These are phyloP conservation scores for Hipparchia semele DNA, from an alignment of 2,888 invertebrate genomes.

Conservation along the genomic window DNA sequence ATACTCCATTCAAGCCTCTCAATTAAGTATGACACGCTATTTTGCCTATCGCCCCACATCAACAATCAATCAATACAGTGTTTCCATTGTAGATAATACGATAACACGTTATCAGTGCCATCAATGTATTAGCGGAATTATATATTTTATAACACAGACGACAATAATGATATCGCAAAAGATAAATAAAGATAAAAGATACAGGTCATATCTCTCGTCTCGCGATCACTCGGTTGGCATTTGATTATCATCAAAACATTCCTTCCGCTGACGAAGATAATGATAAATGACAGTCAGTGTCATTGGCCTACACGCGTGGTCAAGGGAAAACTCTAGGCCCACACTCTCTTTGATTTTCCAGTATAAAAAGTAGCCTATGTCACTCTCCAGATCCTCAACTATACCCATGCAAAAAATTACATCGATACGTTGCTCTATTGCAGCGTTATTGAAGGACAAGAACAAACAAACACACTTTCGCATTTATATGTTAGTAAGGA, in stretches of 20 bases:
- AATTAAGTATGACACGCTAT: background rate
- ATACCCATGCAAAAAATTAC: too few relatives aligned
- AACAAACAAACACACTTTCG: too few relatives aligned
- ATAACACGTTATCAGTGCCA: background rate
- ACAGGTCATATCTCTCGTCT: conserved; percentile 25
- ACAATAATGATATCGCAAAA: conserved; percentile 6
- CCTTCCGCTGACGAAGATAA: background rate
- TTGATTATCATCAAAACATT: conserved; percentile 25
- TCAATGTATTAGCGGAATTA: conserved; percentile 30
- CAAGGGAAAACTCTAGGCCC: background rate
- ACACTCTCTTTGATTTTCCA: too few relatives aligned
- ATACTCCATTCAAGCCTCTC: too few relatives aligned
- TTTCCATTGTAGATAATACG: conserved; percentile 1
- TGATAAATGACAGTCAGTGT: conserved; percentile 1
- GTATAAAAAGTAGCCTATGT: too few relatives aligned
- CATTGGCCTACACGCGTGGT: background rate
- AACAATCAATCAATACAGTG: conserved; percentile 32
- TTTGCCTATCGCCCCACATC: background rate
- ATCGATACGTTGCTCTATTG: too few relatives aligned
- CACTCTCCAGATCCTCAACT: too few relatives aligned
- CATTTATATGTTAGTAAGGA: too few relatives aligned
- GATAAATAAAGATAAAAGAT: conserved; percentile 22
- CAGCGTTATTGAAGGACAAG: too few relatives aligned
- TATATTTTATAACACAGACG: conserved; percentile 15
- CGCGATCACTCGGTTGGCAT: conserved; percentile 18